Evolutionary conservation across 2,113 vertebrate genomes (phyloP).

Genomic region (Xenus cinereus): DNA sequence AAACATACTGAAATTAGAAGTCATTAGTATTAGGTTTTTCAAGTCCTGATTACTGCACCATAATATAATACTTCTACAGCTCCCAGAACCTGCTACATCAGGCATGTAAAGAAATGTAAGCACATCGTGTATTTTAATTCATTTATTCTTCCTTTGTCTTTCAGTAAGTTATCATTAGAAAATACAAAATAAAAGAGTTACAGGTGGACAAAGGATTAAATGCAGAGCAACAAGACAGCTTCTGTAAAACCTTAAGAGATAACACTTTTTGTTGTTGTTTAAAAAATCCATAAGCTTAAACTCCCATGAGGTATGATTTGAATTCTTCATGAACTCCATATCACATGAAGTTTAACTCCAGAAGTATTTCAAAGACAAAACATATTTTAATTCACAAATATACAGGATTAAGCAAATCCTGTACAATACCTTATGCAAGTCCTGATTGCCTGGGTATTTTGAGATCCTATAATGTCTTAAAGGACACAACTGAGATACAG

Average conservation of each 20-base stretch:
- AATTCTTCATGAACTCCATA: background rate
- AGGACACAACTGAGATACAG: background rate
- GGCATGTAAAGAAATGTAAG: background rate
- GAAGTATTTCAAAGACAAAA: background rate
- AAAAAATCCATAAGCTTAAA: background rate
- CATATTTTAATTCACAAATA: background rate
- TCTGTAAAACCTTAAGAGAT: background rate
- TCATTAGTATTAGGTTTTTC: background rate
- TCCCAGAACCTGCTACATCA: background rate
- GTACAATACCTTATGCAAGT: background rate
- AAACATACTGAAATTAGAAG: background rate
- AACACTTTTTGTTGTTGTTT: background rate
- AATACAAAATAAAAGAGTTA: background rate
- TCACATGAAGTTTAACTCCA: background rate
- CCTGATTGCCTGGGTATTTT: background rate
- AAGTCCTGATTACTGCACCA: background rate
- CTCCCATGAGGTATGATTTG: background rate
- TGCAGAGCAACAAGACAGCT: background rate
- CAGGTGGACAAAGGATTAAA: background rate
- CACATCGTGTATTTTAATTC: background rate
- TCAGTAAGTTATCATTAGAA: background rate
- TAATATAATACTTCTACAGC: background rate
- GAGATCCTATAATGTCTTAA: background rate
- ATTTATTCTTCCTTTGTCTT: background rate
- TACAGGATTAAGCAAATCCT: background rate